phyloP scores from a whole-genome alignment of 1,140 invertebrate species.

The Neodiprion lecontei region DNA sequence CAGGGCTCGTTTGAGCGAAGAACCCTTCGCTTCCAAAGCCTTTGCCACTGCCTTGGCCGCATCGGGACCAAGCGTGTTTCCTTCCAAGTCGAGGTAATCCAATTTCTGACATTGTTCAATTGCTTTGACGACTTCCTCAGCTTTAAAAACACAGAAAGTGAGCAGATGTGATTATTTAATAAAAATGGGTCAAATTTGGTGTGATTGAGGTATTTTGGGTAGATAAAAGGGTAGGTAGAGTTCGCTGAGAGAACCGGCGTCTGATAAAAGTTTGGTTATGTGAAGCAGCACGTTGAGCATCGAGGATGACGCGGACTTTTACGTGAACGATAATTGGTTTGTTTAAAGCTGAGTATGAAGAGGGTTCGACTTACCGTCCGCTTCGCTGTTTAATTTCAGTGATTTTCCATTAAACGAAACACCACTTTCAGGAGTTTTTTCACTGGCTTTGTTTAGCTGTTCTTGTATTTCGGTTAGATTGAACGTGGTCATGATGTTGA shows the following conservation, averaged over 20 bases:
- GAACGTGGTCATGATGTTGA: slow-evolving; percentile 43
- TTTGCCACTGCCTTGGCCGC: slow-evolving; percentile 86
- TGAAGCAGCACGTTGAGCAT: no score
- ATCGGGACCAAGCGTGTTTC: slow-evolving; percentile 91
- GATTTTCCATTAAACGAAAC: slow-evolving; percentile 72
- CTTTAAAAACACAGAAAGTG: slow-evolving; percentile 57
- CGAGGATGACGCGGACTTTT: no score
- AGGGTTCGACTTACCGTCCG: slow-evolving; percentile 67
- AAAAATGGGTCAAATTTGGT: slow-evolving; percentile 18
- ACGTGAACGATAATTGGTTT: neutral
- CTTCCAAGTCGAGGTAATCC: slow-evolving; percentile 83
- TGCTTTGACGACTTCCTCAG: slow-evolving; percentile 68
- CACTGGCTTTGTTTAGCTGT: slow-evolving; percentile 40
- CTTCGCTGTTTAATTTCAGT: slow-evolving; percentile 70
- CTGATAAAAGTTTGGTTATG: no score
- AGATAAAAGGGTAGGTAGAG: slow-evolving; percentile 13
- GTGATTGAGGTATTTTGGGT: slow-evolving; percentile 11
- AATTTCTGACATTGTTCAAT: slow-evolving; percentile 70
- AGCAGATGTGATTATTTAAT: slow-evolving; percentile 10
- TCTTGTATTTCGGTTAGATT: slow-evolving; percentile 47
- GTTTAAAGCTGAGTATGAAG: neutral
- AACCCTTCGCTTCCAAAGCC: slow-evolving; percentile 76
- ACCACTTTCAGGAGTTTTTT: slow-evolving; percentile 46
- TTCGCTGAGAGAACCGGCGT: neutral
- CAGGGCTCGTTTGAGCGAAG: slow-evolving; percentile 79